These are phyloP conservation scores for Drosophila dives DNA, from an alignment of 2,888 invertebrate genomes.

Conservation along the genomic window DNA sequence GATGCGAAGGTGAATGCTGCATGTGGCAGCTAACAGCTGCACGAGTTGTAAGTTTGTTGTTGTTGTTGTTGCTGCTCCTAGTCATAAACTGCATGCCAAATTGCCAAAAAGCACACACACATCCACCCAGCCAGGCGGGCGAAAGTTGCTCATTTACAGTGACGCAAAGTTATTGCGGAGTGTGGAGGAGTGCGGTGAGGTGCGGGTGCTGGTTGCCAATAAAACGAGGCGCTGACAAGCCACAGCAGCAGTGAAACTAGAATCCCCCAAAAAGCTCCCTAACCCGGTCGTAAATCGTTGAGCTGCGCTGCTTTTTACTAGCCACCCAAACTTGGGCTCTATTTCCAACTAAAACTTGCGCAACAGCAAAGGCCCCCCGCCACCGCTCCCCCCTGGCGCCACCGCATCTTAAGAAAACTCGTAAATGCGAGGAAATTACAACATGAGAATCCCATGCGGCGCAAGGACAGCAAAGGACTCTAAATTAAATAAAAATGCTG, in stretches of 20 bases:
- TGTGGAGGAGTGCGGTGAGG: neutral
- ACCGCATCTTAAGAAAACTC: constrained; percentile 62
- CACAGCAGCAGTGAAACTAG: constrained; percentile 27
- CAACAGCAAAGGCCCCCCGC: no score
- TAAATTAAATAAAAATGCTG: constrained; percentile 75
- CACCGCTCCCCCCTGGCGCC: no score
- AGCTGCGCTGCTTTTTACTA: constrained; percentile 47
- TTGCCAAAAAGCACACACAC: constrained; percentile 67
- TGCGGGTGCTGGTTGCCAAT: constrained; percentile 51
- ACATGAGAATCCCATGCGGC: constrained; percentile 68
- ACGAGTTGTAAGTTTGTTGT: constrained; percentile 46
- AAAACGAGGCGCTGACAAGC: constrained; percentile 76
- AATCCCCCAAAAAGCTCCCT: constrained; percentile 25
- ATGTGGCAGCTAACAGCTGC: constrained; percentile 67
- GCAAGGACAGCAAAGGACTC: constrained; percentile 51
- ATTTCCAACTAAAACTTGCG: constrained; percentile 16
- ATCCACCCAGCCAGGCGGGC: constrained; percentile 9
- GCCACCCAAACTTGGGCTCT: constrained; percentile 12
- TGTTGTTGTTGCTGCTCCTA: constrained; percentile 38
- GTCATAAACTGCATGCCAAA: constrained; percentile 77
- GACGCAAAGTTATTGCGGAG: neutral
- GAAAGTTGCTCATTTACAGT: constrained; percentile 74
- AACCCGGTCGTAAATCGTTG: constrained; percentile 69
- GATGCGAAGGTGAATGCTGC: constrained; percentile 30
- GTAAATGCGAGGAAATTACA: constrained; percentile 76